Evolutionary conservation across 2,888 invertebrate genomes (phyloP).

Genomic region (Abrostola tripartita): DNA sequence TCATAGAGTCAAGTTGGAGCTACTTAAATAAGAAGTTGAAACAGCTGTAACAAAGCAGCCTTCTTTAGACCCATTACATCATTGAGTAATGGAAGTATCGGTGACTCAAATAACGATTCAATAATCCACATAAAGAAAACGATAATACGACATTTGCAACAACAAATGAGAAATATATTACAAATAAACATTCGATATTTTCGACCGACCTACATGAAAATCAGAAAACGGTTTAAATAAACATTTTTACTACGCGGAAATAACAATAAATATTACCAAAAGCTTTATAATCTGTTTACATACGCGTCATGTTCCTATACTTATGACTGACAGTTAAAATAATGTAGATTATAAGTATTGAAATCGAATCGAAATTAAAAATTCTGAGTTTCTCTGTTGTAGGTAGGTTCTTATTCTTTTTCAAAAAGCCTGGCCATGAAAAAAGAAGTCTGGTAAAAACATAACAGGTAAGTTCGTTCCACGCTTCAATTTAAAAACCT

Average conservation of each 20-base stretch:
- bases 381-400: constrained; percentile 18
- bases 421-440: neutral
- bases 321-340: constrained; percentile 64
- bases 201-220: constrained; percentile 46
- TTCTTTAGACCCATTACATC: too few relatives aligned
- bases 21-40: too few relatives aligned
- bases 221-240: constrained; percentile 50
- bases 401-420: neutral
- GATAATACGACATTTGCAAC: constrained; percentile 5
- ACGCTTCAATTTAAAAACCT: constrained; percentile 57
- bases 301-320: constrained; percentile 57
- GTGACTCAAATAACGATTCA: neutral
- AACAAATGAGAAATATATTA: constrained; percentile 30
- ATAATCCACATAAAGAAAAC: too few relatives aligned
- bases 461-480: constrained; percentile 45
- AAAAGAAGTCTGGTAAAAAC: constrained; percentile 14
- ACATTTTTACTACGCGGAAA: constrained; percentile 48
- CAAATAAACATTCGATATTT: constrained; percentile 50
- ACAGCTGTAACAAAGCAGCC: too few relatives aligned
- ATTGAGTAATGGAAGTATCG: neutral
- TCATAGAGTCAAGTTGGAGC: too few relatives aligned
- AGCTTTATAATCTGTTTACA: constrained; percentile 69
- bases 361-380: constrained; percentile 15
- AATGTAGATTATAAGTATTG: constrained; percentile 49
- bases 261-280: constrained; percentile 62